Percentiles rank a stretch among this genome's conserved stretches.
Conservation (phyloP, 2,113 vertebrate genomes). For the Anarrhichthys ocellatus region DNA sequence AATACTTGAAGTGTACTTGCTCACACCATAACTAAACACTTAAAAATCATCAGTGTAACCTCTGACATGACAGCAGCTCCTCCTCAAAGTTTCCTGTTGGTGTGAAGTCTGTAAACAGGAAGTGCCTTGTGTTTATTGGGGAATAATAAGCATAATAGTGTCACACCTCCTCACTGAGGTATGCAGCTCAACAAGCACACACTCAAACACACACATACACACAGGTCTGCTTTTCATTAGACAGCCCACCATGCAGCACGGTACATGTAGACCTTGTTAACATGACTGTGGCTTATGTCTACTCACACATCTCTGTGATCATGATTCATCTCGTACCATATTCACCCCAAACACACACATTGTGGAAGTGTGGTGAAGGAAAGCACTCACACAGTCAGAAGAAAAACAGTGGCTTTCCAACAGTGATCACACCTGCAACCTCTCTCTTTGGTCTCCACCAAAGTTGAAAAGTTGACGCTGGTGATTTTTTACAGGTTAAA, state of each 20-base stretch:
- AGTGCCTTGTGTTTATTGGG: constrained; percentile 74
- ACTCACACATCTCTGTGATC: constrained; percentile 46
- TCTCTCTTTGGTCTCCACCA: background rate
- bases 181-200: constrained; percentile 59
- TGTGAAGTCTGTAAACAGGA: constrained; percentile 70
- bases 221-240: constrained; percentile 79
- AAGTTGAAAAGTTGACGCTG: background rate
- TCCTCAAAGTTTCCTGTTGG: constrained; percentile 48
- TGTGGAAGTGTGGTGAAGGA: background rate
- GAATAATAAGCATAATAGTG: constrained; percentile 73
- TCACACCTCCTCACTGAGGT: constrained; percentile 73
- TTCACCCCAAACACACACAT: constrained; percentile 34
- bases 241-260: constrained; percentile 69
- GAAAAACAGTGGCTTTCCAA: background rate
- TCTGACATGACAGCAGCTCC: constrained; percentile 12
- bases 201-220: constrained; percentile 40
- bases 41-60: background rate
- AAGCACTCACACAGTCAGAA: background rate
- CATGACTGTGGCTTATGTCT: constrained; percentile 49
- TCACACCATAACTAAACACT: background rate
- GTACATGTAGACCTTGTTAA: constrained; percentile 60
- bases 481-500: background rate
- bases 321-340: background rate
- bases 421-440: background rate
- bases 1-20: background rate